Conservation (phyloP, 2,113 vertebrate genomes). For the Archocentrus centrarchus region DNA sequence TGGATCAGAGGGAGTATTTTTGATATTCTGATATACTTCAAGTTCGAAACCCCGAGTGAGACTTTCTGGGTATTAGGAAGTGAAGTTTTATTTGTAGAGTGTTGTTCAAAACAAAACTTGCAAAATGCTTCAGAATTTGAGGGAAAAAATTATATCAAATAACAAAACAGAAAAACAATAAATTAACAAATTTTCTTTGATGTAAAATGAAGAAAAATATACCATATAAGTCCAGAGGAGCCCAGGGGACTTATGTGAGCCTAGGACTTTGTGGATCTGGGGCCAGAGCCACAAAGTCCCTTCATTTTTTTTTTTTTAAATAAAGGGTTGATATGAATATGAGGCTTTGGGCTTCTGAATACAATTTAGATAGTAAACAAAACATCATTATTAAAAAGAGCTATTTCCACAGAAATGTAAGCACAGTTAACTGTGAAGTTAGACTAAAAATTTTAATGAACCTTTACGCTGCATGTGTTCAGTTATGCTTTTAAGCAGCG, state of each 20-base stretch:
- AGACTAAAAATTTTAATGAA: not conserved
- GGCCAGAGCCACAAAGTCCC: not conserved
- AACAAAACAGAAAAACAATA: not conserved
- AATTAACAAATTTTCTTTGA: not conserved
- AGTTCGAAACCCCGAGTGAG: not conserved
- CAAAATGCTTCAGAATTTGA: not conserved
- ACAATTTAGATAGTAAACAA: not conserved
- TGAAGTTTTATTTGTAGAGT: not conserved
- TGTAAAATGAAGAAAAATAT: not conserved
- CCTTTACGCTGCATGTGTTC: not conserved
- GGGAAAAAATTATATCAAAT: not conserved
- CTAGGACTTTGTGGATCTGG: not conserved
- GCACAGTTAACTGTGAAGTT: not conserved
- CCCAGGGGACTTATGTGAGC: too few relatives aligned
- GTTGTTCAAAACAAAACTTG: not conserved
- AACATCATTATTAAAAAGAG: not conserved
- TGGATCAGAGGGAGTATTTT: slow-evolving; percentile 6
- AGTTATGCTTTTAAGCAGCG: not conserved
- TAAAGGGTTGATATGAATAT: not conserved
- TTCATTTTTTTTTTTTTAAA: not conserved
- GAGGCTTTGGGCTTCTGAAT: not conserved
- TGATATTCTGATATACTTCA: not conserved
- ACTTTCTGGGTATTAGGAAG: not conserved
- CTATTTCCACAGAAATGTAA: not conserved
- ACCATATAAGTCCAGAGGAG: not conserved